Base-by-base conservation (phyloP, 1,140 invertebrate genomes). In the Drosophila willistoni region DNA sequence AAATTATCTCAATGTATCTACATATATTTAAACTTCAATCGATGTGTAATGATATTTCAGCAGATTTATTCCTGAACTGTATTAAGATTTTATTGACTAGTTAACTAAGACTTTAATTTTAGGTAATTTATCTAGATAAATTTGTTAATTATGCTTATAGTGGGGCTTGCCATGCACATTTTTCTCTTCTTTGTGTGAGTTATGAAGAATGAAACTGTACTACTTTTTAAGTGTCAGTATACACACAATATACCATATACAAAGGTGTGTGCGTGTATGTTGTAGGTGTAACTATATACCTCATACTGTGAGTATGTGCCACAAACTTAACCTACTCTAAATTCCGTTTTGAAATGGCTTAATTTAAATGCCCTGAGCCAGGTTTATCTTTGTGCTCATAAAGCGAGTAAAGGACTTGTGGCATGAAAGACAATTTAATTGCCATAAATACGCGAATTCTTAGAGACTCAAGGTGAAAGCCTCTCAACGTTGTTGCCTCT, bases 361-460 rank as follows among this genome's bases (percentile, higher is more conserved):
- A 51, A 51, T 51, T 51, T 51, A 51, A 51, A 51, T 51, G 44
- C 44, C 17, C 56, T 57, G 25, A 33, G 25, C 56, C 29, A 29
- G 55, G 33, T 14, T 57, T 14, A 57, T 57, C 25, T 29, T 29
- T 57, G 17, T 29, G 29, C 7, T 39, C 56, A 59, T 36, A 59
- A 59, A 14, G 56, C 44, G 44, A 51, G 44, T 19, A 51, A 51
- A 51, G 44, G 44, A 51, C 44, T 51, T 51, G 44, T 51, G 44
- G 44, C 44, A 51, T 51, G 44, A 51, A 51, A 51, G 33, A 59
- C 56, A 59, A 36, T 59, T 59, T 59, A 59, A 59, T 59, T 39
- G 56, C 33, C 56, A 36, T 59, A 59, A 59, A 59, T 36, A 59
- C 33, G 14, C 56, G 33, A 19, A 59, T 59, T 36, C 14, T 59